Conservation (phyloP, 2,888 invertebrate genomes). For the Epistrophe grossulariae region DNA sequence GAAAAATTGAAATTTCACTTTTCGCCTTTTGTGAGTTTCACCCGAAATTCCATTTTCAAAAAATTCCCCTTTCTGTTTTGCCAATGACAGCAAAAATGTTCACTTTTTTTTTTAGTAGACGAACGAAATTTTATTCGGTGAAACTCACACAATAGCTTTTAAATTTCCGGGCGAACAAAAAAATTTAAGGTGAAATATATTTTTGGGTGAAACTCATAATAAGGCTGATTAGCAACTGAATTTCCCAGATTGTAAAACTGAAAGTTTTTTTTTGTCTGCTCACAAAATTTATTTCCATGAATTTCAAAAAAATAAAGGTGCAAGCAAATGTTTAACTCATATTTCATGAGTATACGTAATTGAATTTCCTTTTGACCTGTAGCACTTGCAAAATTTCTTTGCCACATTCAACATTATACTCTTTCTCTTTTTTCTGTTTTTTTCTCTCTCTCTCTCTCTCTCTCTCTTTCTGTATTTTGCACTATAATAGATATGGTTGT, state of each 20-base stretch:
- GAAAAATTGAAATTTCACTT: too few relatives aligned
- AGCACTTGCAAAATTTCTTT: constrained; percentile 59
- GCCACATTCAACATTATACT: constrained; percentile 6
- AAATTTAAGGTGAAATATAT: too few relatives aligned
- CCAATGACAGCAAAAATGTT: too few relatives aligned
- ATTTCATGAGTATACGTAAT: constrained; percentile 57
- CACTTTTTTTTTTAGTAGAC: too few relatives aligned
- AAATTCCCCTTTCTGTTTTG: too few relatives aligned
- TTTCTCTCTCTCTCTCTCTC: not conserved
- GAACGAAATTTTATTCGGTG: too few relatives aligned
- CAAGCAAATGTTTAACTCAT: constrained; percentile 48
- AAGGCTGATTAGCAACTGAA: too few relatives aligned
- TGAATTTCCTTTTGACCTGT: constrained; percentile 65
- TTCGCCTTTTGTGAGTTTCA: too few relatives aligned
- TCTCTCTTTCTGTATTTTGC: not conserved
- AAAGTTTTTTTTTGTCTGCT: not conserved
- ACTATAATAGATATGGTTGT: not conserved
- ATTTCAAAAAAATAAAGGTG: constrained; percentile 31
- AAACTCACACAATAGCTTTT: too few relatives aligned
- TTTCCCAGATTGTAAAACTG: not conserved
- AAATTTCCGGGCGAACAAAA: too few relatives aligned
- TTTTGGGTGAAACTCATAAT: too few relatives aligned
- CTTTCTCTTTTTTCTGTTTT: not conserved
- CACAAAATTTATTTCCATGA: constrained; percentile 26
- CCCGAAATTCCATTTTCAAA: too few relatives aligned